Evolutionary conservation across 2,888 invertebrate genomes (phyloP), one percentile per base, ranked within the genome.

Genomic region (Actias luna): DNA sequence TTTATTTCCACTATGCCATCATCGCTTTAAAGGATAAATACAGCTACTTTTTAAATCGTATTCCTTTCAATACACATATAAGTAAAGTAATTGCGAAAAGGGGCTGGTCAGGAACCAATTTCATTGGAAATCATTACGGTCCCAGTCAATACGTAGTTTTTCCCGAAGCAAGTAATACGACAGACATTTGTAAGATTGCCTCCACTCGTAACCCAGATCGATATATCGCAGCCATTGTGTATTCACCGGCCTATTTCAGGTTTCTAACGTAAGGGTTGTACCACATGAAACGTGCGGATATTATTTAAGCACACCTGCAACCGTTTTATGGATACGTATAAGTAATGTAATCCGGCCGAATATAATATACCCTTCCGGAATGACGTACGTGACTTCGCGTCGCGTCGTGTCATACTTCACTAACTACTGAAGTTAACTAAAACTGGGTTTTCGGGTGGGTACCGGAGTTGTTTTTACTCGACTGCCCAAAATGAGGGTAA

Each of bases 231-330:
- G 78, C 75, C 85, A 88, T 88, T 87, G 85, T 88, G 82, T 84
- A 89, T 88, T 87, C 86, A 84, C 77, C 75, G 75, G 83, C 80
- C 84, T 84, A 83, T 83, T 85, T 83, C 83, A 80, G 80, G 78
- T 76, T 75, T 67, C 70, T 76, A 77, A 78, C 73, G 78, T 78
- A 75, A 69, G 71, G 70, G 46, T 8, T 25, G 29, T 55, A 46
- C 57, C 59, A 35, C 52, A 63, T 31, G 42, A 22, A 62, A 62
- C 29, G 29, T 29, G 55, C 16, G 55, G 55, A 29, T 55, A 55
- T n/a, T 29, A 29, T 29, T 50, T n/a, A 29, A 14, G 27, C 55
- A 29, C 55, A 55, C 55, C 55, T 55, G 55, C 29, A 55, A 55
- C 55, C 27, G 16, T 55, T 55, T 29, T 55, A 55, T 55, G 55